A percentile compares a stretch with the other conserved stretches of the same genome.
These are phyloP conservation scores for Polyergus mexicanus DNA, from an alignment of 1,140 invertebrate genomes.

Conservation along the genomic window DNA sequence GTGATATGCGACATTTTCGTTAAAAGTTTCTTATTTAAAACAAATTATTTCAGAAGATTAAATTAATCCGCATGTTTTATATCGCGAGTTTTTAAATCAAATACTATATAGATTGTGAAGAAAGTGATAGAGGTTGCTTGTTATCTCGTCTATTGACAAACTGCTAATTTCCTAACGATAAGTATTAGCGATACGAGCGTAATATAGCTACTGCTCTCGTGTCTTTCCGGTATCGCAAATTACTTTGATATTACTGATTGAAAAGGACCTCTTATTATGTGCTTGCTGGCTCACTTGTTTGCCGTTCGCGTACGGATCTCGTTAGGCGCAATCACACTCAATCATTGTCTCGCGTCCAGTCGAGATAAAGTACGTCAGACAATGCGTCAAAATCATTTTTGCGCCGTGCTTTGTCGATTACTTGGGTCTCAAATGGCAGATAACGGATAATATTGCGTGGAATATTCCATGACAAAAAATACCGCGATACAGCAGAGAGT, in stretches of 20 bases:
- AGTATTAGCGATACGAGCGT: no score
- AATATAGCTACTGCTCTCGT: background rate
- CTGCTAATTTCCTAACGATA: background rate
- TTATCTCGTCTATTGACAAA: background rate
- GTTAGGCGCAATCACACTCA: constrained; percentile 38
- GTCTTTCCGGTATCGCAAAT: constrained; percentile 4
- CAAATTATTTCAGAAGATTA: background rate
- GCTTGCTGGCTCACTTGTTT: constrained; percentile 19
- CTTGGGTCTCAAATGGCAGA: background rate
- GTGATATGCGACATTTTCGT: background rate
- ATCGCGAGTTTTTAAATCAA: background rate
- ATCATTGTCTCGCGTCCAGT: constrained; percentile 9
- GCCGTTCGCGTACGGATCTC: constrained; percentile 28
- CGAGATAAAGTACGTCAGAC: background rate
- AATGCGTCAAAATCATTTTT: constrained; percentile 20
- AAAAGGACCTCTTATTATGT: constrained; percentile 36
- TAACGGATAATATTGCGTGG: no score
- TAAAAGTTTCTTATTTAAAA: background rate
- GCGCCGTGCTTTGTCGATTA: constrained; percentile 17
- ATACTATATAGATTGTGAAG: background rate
- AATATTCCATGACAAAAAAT: background rate
- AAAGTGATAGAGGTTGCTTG: background rate
- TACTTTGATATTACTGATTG: constrained; percentile 42
- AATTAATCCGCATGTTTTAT: background rate
- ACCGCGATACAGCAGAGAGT: background rate